Evolutionary conservation across 2,113 vertebrate species (phyloP).

Genomic region (Daubentonia madagascariensis): DNA sequence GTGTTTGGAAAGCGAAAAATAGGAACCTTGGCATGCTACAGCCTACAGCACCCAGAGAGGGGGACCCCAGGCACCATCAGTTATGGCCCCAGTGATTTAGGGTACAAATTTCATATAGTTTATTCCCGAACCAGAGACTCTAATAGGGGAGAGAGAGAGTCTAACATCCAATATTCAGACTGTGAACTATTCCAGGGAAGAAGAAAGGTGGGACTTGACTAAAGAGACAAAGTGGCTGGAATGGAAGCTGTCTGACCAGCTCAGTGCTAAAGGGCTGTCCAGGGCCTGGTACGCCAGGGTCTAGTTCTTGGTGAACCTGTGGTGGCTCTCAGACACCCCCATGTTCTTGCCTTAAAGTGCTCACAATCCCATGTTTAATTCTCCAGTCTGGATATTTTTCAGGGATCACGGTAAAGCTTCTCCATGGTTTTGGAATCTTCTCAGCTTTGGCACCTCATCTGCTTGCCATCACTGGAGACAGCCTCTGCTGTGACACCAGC

Average conservation of each 20-base stretch:
- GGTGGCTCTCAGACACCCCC: background rate
- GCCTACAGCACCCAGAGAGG: background rate
- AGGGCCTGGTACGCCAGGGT: background rate
- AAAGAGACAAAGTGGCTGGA: background rate
- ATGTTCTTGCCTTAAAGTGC: background rate
- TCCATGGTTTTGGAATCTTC: background rate
- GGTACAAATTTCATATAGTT: background rate
- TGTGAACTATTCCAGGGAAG: background rate
- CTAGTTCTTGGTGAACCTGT: background rate
- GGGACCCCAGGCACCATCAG: background rate
- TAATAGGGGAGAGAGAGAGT: background rate
- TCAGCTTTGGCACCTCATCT: background rate
- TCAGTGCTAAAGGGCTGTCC: background rate
- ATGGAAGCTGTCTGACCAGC: background rate
- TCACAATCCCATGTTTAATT: background rate
- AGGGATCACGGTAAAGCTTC: background rate
- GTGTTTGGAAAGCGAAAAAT: background rate
- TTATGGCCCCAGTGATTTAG: background rate
- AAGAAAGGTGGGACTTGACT: background rate
- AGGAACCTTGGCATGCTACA: background rate
- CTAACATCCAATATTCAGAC: background rate
- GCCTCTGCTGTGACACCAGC: background rate
- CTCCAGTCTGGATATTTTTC: background rate
- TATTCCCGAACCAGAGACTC: background rate
- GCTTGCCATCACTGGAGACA: background rate